A percentile compares a stretch with the other conserved stretches of the same genome.
Conservation (phyloP, 2,797 vertebrate genomes). For the Poecilia velifera region DNA sequence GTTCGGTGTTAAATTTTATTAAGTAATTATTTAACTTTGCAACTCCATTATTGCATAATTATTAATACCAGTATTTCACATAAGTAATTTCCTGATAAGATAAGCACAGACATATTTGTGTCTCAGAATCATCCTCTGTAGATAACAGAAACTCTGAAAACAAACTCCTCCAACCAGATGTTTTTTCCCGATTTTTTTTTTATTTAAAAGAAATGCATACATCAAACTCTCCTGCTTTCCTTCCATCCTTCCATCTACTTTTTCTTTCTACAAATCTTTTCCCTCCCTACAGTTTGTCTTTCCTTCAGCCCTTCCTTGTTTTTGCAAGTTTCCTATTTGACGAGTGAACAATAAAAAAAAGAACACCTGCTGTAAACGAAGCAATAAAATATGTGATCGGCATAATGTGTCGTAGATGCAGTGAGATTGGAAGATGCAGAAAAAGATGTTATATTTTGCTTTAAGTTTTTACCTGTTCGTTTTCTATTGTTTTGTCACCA, state of each 20-base stretch:
- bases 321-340: not conserved
- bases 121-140: not conserved
- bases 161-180: not conserved
- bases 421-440: not conserved
- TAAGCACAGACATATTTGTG: not conserved
- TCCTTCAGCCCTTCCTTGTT: not conserved
- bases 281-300: too few relatives aligned
- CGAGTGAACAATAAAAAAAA: not conserved
- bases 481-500: not conserved
- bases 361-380: not conserved
- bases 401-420: not conserved
- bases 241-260: not conserved
- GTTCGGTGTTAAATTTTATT: not conserved
- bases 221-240: not conserved
- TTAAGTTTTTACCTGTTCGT: conserved; percentile 25
- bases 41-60: not conserved
- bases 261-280: not conserved
- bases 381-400: not conserved
- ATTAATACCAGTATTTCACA: not conserved
- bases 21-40: not conserved
- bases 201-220: not conserved
- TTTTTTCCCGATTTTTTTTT: not conserved
- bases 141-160: not conserved
- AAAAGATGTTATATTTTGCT: not conserved
- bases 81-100: not conserved